Base-by-base conservation (phyloP, 1,140 invertebrate species). In the Drosophila guanche region DNA sequence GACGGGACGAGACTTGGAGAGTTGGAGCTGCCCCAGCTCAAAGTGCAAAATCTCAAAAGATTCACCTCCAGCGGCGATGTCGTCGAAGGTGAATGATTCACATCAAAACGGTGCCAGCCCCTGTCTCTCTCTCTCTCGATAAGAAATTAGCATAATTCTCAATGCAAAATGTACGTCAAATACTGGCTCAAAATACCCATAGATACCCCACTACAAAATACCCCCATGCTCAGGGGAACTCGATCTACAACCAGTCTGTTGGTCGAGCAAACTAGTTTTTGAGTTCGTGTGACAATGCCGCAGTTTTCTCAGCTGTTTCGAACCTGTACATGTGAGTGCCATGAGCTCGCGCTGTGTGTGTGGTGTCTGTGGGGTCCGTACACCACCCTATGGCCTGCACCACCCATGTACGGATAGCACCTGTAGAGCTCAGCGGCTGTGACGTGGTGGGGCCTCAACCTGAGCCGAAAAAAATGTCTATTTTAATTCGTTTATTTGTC, bases 61-160 rank as follows among this genome's bases (percentile, higher is more conserved):
- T 70, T 63, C 42, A 67, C 55, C 65, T 62, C 55, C 57, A 67
- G 52, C 57, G 70, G 83, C 63, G 83, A 86, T 81, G 70, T 88
- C 83, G 83, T 76, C 69, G 83, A 88, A 88, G 83, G 83, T 76
- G 67, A 76, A 74, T 88, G 83, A 88, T 76, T 88, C 83, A 88
- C 73, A 70, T 78, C 14, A 47, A 60, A 37, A 8, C 53, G 43
- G 58, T 72, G 78, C 61, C 70, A 63, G 63, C 65, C 81, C 73
- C 70, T n/a, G n/a, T 20, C 16, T 20, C 16, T 20, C 16, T 20
- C 16, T 20, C 16, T 61, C 23, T 70, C 74, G 56, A 53, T 41
- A 48, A 55, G 29, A 40, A 79, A 88, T 88, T 88, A 89, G 78
- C 84, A 88, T 88, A 89, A 69, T 83, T 88, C 77, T 86, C 74